Evolutionary conservation across 2,113 vertebrate genomes (phyloP), one percentile per base, ranked within the genome.

Genomic region (Aphelocoma coerulescens): DNA sequence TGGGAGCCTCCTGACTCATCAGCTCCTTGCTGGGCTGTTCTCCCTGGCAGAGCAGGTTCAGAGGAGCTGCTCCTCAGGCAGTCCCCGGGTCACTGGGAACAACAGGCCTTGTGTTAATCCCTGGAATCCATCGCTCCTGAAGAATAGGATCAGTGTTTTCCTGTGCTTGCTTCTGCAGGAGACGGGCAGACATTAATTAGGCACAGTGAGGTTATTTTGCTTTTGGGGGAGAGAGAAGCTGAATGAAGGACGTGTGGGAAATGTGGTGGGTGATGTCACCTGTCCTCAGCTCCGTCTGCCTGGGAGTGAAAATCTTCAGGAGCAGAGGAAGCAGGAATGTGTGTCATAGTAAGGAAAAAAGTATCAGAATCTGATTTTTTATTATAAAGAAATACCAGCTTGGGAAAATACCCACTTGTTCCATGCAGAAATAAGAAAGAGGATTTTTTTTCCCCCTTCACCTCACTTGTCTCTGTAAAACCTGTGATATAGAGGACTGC

Each of bases 1-100:
- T 55, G 89, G 91, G 89, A 81, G 87, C 74, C 89, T 81, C 84
- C 94, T 85, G 93, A 49, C 77, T 89, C 93, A 61, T 75, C 73
- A 89, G 89, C 84, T 75, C 51, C 83, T 17, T 3, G 54, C 55
- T 85, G 86, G 49, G 73, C 73, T 82, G 12, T 7, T 58, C 65
- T 51, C 72, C 62, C 55, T 37, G 13, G 30, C 88, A 51, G 74
- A 28, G 69, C 33, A 65, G 94, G 57, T 85, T 84, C 65, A 51
- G 49, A 74, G 23, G 91, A 92, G 69, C 35, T 52, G 63, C 48
- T 63, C 43, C 15, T 65, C n/a, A 44, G 37, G 66, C 69, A 61
- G 10, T 6, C 24, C 74, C 78, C 28, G 78, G 85, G 52, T 75
- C 81, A 59, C 89, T 71, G 49, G 7, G 27, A 71, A 30, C 63